Evolutionary conservation across 1,140 invertebrate species (phyloP), one percentile per base, ranked within the genome.

Genomic region (Himalopsyche phryganea): DNA sequence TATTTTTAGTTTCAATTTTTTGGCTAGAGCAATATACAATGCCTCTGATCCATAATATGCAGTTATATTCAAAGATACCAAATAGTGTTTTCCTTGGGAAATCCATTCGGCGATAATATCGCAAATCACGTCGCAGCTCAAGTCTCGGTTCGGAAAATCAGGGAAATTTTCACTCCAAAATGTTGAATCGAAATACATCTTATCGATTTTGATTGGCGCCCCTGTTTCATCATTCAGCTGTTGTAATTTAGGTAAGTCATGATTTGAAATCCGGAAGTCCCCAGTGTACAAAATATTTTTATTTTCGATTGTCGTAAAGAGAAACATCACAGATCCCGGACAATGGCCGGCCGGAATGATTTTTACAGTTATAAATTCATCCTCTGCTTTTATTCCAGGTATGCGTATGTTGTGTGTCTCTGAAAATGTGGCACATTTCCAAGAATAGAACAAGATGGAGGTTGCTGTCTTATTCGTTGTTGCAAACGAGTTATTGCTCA

Each of bases 271-370:
- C 65, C 86, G 74, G 68, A 86, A 89, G 69, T 90, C 88, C 0
- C 87, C 88, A 0, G 87, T 89, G 61, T 85, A 88, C 4, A 90
- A 70, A 54, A 89, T 68, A 9, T 68, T 69, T 14, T 68, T 61
- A 33, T 73, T 58, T 23, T 69, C 60, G 11, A 46, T 15, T 36
- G 60, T 78, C 71, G 83, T 81, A 63, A 88, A 84, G 9, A 88
- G 61, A 69, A 88, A 87, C 87, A 90, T 90, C 0, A 87, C 79
- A 2, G 88, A 87, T 0, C 87, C 87, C 6, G 85, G 81, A 70
- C 86, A 87, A 68, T 89, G 88, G 11, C 83, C 85, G 2, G 87
- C 84, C 15, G 86, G 79, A 46, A 87, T 76, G 6, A 79, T 69
- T 0, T 80, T 84, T 0, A 88, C 81, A 23, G 71, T 76, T 0